These are phyloP conservation scores for Crotalus horridus DNA, from an alignment of 2,113 vertebrate species.

Conservation along the genomic window DNA sequence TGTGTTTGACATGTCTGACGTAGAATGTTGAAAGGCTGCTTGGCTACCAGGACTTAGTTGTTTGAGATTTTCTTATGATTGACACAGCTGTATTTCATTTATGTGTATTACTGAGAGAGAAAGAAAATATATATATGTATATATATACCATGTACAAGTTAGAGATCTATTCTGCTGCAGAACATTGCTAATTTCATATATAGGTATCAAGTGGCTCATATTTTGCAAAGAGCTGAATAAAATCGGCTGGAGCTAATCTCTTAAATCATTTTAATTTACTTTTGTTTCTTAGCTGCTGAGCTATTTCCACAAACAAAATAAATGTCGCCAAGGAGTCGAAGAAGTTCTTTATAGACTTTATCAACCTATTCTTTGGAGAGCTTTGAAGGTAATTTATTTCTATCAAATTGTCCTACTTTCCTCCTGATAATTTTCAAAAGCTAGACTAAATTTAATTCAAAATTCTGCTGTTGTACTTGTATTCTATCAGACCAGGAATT, in stretches of 20 bases:
- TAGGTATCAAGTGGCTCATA: not conserved
- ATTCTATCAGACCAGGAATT: conserved; percentile 79
- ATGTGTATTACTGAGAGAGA: not conserved
- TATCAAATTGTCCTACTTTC: not conserved
- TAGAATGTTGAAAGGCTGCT: not conserved
- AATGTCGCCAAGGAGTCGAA: conserved; percentile 79
- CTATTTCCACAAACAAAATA: conserved; percentile 86
- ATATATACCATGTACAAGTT: not conserved
- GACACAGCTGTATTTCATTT: not conserved
- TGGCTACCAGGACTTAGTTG: not conserved
- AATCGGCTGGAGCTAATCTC: not conserved
- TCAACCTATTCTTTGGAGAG: conserved; percentile 90
- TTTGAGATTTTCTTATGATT: not conserved
- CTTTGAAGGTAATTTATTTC: conserved; percentile 77
- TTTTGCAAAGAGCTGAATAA: not conserved
- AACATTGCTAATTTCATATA: not conserved
- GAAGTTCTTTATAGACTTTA: conserved; percentile 89
- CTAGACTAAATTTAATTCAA: not conserved
- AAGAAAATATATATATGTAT: not conserved
- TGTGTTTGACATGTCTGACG: no score
- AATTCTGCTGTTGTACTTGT: not conserved
- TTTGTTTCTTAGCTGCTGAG: conserved; percentile 75
- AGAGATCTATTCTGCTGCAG: not conserved
- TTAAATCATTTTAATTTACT: not conserved
- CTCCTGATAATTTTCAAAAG: not conserved